A percentile compares a stretch with the other conserved stretches of the same genome.
phyloP scores from a whole-genome alignment of 2,113 vertebrate species.

The Archilochus colubris region DNA sequence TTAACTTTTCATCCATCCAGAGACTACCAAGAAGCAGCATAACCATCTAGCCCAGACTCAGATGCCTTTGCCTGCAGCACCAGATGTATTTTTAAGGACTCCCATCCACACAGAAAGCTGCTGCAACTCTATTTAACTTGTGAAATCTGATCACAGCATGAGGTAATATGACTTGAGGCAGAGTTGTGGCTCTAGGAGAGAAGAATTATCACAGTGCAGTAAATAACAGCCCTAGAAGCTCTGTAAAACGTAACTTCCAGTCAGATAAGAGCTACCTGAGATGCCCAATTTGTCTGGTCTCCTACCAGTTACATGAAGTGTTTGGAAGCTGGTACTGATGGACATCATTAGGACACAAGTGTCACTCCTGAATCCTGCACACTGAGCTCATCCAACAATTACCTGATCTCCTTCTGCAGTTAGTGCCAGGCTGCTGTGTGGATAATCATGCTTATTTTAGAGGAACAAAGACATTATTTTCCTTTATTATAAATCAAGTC shows the following conservation, averaged over 20 bases:
- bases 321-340: not conserved
- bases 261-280: not conserved
- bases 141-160: conserved; percentile 22
- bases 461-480: not conserved
- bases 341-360: not conserved
- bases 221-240: not conserved
- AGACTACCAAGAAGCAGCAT: not conserved
- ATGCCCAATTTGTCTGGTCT: not conserved
- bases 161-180: not conserved
- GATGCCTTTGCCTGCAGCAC: not conserved
- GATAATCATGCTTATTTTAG: not conserved
- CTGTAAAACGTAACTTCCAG: not conserved
- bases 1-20: not conserved
- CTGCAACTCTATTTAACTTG: not conserved
- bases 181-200: not conserved
- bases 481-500: not conserved
- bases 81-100: not conserved
- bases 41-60: not conserved
- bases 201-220: not conserved
- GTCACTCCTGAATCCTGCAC: not conserved
- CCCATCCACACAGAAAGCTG: not conserved
- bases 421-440: not conserved
- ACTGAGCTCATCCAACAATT: not conserved
- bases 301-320: not conserved
- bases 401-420: not conserved